Base-by-base conservation (phyloP, 2,113 vertebrate species). In the Toxotes jaculatrix region DNA sequence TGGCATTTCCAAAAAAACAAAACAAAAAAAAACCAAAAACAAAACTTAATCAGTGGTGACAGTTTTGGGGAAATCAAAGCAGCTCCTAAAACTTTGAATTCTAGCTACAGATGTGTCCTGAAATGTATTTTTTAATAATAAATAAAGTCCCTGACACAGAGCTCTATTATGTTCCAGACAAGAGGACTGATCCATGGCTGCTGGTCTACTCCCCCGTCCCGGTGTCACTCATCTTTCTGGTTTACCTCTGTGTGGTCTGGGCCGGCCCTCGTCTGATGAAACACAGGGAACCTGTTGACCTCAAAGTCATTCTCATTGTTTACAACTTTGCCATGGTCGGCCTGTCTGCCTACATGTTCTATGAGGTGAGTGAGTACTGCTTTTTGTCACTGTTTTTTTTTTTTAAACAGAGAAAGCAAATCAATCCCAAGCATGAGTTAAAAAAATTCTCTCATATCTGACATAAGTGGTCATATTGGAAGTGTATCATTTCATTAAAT, bases 341-440 rank as follows among this genome's bases (percentile, higher is more conserved):
- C 43, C 84, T 96, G n/a, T 95, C 94, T 0, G 89, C 79, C 40
- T 96, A 94, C 77, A 90, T 96, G 92, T 96, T 95, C 86, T 83
- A 90, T 0, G 94, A 97, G 95, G 96, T 96, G 80, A 80, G 72
- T 36, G 5, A 73, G 43, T 57, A 3, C 66, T 67, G 66, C 21
- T 34, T 65, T 67, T 47, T 31, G 38, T 59, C 38, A 2, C 23
- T 23, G 7, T 21, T 11, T 36, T 6, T 27, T 27, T 27, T 27
- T 27, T 27, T 27, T 27, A 27, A 47, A 1, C 45, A 34, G 27
- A 1, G 10, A 36, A 70, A 66, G 3, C 45, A 23, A n/a, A 53
- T 43, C 42, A 43, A 14, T 13, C 9, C 1, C 32, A 32, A 47
- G 32, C 31, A 34, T 53, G 8, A 32, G 1, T 74, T 10, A 5